Base-by-base conservation (phyloP, 1,140 invertebrate genomes). In the Acromyrmex heyeri region DNA sequence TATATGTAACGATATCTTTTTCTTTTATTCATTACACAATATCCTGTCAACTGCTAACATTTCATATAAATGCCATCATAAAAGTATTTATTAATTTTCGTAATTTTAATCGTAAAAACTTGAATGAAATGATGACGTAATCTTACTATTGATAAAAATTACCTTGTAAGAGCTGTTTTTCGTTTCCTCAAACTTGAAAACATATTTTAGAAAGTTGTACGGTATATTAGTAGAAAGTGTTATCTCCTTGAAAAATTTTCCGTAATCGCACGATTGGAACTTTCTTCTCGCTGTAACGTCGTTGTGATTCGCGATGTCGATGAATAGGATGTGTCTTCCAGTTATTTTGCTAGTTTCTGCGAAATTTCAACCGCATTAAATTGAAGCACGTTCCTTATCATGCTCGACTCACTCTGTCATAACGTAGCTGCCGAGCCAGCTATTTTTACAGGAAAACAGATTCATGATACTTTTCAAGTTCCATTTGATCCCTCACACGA, bases 321-420 rank as follows among this genome's bases (percentile, higher is more conserved):
- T 69, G 44, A 27, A 4, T 59, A 44, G 53, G 34, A 86, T 83
- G 55, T 55, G 48, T 21, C 48, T 48, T 14, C 77, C 73, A 79
- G 86, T 82, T 81, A 90, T 82, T 85, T 90, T 64, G 62, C 57
- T 69, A 86, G 64, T 90, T 90, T 83, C 69, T 78, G 86, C 57
- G 27, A 50, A 72, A 90, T 90, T 89, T 87, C 78, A 65, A 81
- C 53, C 67, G 86, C 85, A 90, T 90, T 90, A 90, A 90, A 90
- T 90, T 86, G 89, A 85, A 90, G 88, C 88, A 90, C 89, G 88
- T 90, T 87, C 69, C 89, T 90, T 90, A 90, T 90, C 89, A 87
- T 89, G 77, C 87, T 87, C 89, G 34, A 90, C 73, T 77, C 67
- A 65, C 27, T 64, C 50, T 53, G 67, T 59, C 27, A 65, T 53